Evolutionary conservation across 2,888 invertebrate species (phyloP).

Genomic region (Catotricha subobsoleta): DNA sequence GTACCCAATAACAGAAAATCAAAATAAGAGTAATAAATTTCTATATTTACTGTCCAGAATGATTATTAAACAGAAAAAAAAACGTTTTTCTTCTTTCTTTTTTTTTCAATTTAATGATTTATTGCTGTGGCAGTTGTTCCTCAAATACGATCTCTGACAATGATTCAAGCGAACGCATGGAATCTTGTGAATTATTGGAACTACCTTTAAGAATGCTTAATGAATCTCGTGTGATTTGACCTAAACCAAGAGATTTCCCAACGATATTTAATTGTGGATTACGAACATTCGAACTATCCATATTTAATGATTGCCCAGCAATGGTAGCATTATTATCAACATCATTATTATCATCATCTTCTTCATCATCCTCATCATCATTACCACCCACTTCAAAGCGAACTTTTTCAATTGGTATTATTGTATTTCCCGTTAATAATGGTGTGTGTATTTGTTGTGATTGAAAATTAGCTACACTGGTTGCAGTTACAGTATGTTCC

Average conservation of each 20-base stretch:
- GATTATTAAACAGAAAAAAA: no score
- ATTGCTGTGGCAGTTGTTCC: neutral
- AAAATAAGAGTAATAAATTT: neutral
- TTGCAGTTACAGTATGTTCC: constrained; percentile 35
- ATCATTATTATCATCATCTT: constrained; percentile 3
- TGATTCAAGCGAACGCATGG: constrained; percentile 7
- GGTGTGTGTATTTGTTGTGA: constrained; percentile 4
- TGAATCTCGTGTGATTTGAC: constrained; percentile 10
- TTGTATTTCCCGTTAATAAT: neutral
- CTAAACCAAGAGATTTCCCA: constrained; percentile 3
- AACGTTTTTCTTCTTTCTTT: neutral
- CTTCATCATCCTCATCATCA: constrained; percentile 7
- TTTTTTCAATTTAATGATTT: neutral
- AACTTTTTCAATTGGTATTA: constrained; percentile 2
- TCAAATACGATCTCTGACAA: constrained; percentile 4
- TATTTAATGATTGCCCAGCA: neutral
- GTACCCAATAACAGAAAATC: neutral
- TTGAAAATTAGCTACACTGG: constrained; percentile 14
- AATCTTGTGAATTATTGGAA: constrained; percentile 9
- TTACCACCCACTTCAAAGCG: constrained; percentile 9
- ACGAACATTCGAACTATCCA: no score
- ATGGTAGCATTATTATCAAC: no score
- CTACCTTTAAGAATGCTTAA: constrained; percentile 7
- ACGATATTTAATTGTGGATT: neutral
- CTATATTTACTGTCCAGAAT: no score